Conservation (phyloP, 2,113 vertebrate genomes). For the Stomatorhinus ivindoensis region DNA sequence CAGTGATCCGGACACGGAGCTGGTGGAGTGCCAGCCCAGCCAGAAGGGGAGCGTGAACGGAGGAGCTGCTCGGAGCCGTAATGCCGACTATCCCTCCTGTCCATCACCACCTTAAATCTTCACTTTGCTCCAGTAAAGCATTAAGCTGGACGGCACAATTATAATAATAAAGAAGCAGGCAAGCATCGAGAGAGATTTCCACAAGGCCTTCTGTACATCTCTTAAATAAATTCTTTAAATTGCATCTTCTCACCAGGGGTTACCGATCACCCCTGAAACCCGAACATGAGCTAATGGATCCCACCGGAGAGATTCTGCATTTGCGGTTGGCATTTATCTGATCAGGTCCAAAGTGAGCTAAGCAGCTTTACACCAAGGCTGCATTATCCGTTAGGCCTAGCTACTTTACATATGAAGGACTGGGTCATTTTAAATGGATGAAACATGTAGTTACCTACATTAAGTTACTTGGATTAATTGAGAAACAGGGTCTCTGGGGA, state of each 20-base stretch:
- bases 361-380: not conserved
- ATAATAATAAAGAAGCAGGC: not conserved
- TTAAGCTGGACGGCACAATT: not conserved
- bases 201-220: not conserved
- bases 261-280: not conserved
- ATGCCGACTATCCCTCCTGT: not conserved
- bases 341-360: not conserved
- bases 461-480: not conserved
- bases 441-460: not conserved
- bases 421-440: not conserved
- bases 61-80: not conserved
- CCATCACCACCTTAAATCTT: not conserved
- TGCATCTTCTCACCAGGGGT: not conserved
- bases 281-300: not conserved
- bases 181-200: not conserved
- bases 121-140: not conserved
- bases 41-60: not conserved
- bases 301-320: not conserved
- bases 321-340: not conserved
- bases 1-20: not conserved
- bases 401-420: not conserved
- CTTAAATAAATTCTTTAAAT: not conserved
- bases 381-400: not conserved
- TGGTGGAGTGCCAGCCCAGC: not conserved
- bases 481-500: not conserved